These are phyloP conservation scores for Archocentrus centrarchus DNA, from an alignment of 2,113 vertebrate genomes.

Conservation along the genomic window DNA sequence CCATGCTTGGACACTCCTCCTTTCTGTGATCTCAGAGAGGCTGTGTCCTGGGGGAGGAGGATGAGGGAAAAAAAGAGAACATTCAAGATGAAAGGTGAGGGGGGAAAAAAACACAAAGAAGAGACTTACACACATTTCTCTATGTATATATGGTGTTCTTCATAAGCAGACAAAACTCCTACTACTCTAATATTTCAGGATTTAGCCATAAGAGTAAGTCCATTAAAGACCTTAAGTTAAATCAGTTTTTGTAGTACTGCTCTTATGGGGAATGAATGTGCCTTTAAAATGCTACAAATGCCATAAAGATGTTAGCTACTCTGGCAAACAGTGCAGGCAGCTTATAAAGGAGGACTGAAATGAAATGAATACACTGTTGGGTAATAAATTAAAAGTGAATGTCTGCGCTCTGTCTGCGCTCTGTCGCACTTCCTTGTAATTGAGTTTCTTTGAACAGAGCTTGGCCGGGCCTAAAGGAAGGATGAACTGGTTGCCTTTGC, in stretches of 20 bases:
- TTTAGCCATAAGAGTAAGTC: not conserved
- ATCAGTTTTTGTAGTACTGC: conserved; percentile 16
- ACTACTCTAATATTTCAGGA: conserved; percentile 23
- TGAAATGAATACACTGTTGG: not conserved
- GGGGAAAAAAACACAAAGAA: not conserved
- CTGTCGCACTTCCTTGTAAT: not conserved
- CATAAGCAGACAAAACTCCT: not conserved
- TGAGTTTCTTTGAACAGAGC: not conserved
- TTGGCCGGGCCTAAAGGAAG: not conserved
- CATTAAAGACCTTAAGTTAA: conserved; percentile 39
- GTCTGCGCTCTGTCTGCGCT: not conserved
- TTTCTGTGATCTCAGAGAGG: conserved; percentile 94
- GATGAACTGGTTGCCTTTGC: not conserved
- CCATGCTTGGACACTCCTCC: conserved; percentile 96
- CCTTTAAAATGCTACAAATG: conserved; percentile 19
- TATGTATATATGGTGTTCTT: not conserved
- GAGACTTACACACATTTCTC: not conserved
- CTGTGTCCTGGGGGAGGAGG: conserved; percentile 85
- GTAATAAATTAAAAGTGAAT: not conserved
- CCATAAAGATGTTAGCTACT: too few relatives aligned
- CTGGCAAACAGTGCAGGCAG: not conserved
- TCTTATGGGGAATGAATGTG: conserved; percentile 18
- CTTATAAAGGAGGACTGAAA: not conserved
- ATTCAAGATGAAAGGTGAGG: not conserved
- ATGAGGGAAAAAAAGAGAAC: not conserved